These are phyloP conservation scores for Characodon lateralis DNA, from an alignment of 2,797 vertebrate species.

Conservation along the genomic window DNA sequence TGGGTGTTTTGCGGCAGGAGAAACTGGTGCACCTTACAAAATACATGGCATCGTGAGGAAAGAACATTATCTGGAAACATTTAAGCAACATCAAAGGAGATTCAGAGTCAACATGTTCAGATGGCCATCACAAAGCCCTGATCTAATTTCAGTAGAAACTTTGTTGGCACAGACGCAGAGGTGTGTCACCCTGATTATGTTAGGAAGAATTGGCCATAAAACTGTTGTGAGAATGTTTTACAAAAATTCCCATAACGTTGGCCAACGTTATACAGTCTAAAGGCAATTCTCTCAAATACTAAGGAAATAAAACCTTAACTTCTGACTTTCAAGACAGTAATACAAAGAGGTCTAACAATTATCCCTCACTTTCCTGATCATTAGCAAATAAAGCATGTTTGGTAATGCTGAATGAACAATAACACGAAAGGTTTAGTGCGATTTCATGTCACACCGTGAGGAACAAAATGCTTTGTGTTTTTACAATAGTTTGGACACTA, in stretches of 20 bases:
- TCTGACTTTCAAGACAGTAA: not conserved
- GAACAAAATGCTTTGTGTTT: not conserved
- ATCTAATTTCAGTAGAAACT: too few relatives aligned
- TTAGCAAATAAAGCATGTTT: not conserved
- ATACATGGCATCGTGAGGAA: too few relatives aligned
- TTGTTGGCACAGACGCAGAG: too few relatives aligned
- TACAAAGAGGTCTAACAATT: not conserved
- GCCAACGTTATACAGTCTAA: not conserved
- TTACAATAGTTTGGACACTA: not conserved
- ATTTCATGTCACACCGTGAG: not conserved
- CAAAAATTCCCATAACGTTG: not conserved
- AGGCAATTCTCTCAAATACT: not conserved
- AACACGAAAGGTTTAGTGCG: not conserved
- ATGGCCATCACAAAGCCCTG: too few relatives aligned
- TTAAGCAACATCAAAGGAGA: too few relatives aligned
- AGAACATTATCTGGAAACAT: too few relatives aligned
- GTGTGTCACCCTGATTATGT: not conserved
- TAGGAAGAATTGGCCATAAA: not conserved
- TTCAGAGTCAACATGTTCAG: too few relatives aligned
- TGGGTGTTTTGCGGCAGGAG: too few relatives aligned
- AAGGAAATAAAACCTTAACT: not conserved
- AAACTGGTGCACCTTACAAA: too few relatives aligned
- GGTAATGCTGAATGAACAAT: not conserved
- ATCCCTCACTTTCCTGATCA: not conserved
- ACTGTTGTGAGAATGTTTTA: not conserved